Percentiles rank a stretch among this genome's conserved stretches.
Conservation (phyloP, 2,888 invertebrate genomes). For the Oligia latruncula region DNA sequence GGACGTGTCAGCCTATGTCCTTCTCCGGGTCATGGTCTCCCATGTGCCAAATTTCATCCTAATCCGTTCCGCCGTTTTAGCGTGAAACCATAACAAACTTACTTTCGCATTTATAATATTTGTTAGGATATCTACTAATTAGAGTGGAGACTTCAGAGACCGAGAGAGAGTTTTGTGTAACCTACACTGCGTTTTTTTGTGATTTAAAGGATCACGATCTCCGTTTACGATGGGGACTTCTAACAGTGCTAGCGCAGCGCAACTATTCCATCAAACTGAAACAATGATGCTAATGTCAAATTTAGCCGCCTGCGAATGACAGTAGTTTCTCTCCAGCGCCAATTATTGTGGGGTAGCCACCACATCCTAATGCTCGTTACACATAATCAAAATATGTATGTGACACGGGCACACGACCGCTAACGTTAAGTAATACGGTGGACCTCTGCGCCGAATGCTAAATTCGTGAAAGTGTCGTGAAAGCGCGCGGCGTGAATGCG, state of each 20-base stretch:
- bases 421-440: slow-evolving; percentile 55
- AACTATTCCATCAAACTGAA: neutral
- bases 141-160: neutral
- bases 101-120: too few relatives aligned
- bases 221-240: neutral
- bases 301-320: neutral
- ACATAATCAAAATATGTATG: slow-evolving; percentile 53
- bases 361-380: slow-evolving; percentile 17
- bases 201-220: neutral
- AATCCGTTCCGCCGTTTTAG: too few relatives aligned
- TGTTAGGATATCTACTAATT: too few relatives aligned
- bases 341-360: neutral
- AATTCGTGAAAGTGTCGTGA: slow-evolving; percentile 83
- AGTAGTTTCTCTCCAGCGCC: neutral
- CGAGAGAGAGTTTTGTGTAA: neutral
- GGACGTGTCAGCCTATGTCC: too few relatives aligned
- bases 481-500: slow-evolving; percentile 73
- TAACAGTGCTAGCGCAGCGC: neutral
- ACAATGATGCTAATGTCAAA: neutral
- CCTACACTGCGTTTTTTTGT: neutral
- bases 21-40: too few relatives aligned
- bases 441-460: slow-evolving; percentile 77
- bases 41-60: too few relatives aligned
- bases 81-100: too few relatives aligned
- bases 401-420: slow-evolving; percentile 49